Conservation (phyloP, 2,113 vertebrate genomes). For the Cacatua alba region DNA sequence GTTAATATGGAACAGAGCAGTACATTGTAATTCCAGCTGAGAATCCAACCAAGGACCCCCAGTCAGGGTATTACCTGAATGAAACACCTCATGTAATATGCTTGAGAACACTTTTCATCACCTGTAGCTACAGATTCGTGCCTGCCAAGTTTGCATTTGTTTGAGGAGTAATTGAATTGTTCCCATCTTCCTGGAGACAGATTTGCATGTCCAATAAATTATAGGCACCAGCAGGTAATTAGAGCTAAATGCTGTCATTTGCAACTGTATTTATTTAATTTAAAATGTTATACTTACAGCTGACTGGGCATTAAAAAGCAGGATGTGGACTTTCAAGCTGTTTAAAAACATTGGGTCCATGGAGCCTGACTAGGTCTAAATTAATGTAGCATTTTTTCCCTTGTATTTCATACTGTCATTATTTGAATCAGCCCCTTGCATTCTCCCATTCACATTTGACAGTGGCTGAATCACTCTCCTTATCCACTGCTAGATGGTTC, state of each 20-base stretch:
- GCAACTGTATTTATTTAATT: constrained; percentile 5
- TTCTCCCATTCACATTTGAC: not conserved
- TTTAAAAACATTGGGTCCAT: not conserved
- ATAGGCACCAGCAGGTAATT: constrained; percentile 1
- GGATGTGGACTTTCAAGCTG: not conserved
- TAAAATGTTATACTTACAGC: not conserved
- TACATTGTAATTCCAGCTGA: not conserved
- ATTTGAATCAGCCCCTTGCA: not conserved
- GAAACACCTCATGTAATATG: not conserved
- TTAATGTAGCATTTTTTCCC: not conserved
- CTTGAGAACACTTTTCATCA: not conserved
- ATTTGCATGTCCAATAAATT: constrained; percentile 34
- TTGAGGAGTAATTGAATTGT: constrained; percentile 27
- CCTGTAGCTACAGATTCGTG: not conserved
- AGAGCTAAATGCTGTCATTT: constrained; percentile 25
- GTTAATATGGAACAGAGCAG: not conserved
- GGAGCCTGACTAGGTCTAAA: not conserved
- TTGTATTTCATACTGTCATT: not conserved
- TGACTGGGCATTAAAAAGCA: not conserved
- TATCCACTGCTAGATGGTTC: not conserved
- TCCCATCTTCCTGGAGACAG: not conserved
- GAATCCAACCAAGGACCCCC: not conserved
- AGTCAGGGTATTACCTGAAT: not conserved
- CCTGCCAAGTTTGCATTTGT: not conserved
- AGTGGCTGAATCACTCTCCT: not conserved